A percentile compares a stretch with the other conserved stretches of the same genome.
These are phyloP conservation scores for Etheostoma cragini DNA, from an alignment of 2,113 vertebrate genomes.

Conservation along the genomic window DNA sequence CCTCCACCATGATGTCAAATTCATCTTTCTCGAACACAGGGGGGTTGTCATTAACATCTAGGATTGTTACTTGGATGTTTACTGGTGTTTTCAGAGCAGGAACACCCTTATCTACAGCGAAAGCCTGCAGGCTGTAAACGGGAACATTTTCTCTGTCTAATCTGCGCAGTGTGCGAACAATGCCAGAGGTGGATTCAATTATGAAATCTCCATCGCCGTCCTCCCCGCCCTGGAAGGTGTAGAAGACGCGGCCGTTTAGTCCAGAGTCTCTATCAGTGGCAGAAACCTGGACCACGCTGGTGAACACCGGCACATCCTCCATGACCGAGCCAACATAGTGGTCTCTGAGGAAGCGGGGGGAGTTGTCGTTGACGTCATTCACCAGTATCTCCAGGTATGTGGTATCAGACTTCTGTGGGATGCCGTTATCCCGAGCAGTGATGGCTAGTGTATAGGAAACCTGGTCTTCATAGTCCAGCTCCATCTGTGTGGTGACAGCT, in stretches of 20 bases:
- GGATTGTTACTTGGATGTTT: slow-evolving; percentile 89
- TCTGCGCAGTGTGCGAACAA: slow-evolving; percentile 91
- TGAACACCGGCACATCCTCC: slow-evolving; percentile 93
- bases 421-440: slow-evolving; percentile 94
- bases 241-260: slow-evolving; percentile 93
- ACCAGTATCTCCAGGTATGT: slow-evolving; percentile 97
- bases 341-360: slow-evolving; percentile 91
- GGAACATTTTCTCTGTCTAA: slow-evolving; percentile 94
- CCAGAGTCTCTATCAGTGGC: slow-evolving; percentile 94
- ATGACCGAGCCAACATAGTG: slow-evolving; percentile 91
- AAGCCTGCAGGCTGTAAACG: slow-evolving; percentile 88
- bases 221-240: slow-evolving; percentile 94
- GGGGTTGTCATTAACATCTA: slow-evolving; percentile 97
- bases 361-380: slow-evolving; percentile 95
- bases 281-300: slow-evolving; percentile 94
- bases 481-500: slow-evolving; percentile 93
- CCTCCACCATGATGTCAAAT: slow-evolving; percentile 94
- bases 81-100: slow-evolving; percentile 88
- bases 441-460: slow-evolving; percentile 96
- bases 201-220: slow-evolving; percentile 96
- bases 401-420: slow-evolving; percentile 97
- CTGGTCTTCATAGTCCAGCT: slow-evolving; percentile 97
- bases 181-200: slow-evolving; percentile 95
- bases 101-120: slow-evolving; percentile 92
- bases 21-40: slow-evolving; percentile 94